Evolutionary conservation across 2,113 vertebrate genomes (phyloP), one percentile per base, ranked within the genome.

Genomic region (Tor tambroides): DNA sequence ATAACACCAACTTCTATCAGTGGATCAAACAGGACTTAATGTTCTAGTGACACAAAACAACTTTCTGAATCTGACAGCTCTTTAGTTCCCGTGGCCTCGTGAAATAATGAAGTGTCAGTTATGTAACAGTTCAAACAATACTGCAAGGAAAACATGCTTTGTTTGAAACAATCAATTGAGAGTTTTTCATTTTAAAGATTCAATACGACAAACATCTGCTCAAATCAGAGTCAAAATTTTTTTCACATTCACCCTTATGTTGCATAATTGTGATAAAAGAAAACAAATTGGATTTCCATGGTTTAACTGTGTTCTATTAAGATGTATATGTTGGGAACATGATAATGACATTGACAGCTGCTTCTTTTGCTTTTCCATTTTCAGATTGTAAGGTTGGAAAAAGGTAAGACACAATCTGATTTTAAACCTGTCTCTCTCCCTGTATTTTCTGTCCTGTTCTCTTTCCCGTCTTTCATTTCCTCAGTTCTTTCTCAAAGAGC

Each of bases 401-500:
- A 69, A 3, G 28, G 28, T 32, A 17, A 19, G 67, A 41, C 79
- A 12, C 59, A 51, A 5, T 85, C 84, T 43, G 41, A 43, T 43
- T 43, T 43, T 10, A 43, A 38, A 38, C 6, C 38, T 38, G 6
- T 35, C 35, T 35, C 35, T 35, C 35, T 35, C 35, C 7, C 1
- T 38, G 6, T 38, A 38, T 38, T 38, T 38, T 38, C 38, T 38
- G 38, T 38, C 38, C 38, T 38, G 9, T 43, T 75, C 28, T 56
- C 26, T 56, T 26, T 41, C 5, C 3, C 10, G 0, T 90, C 61
- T 69, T 86, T 76, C 23, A 72, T 0, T 19, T 90, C 32, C 87
- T 35, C 32, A 87, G 43, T 69, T 81, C 4, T 14, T 89, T 81
- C 69, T 83, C 79, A 46, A 43, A 26, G 4, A 32, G 61, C 43